Conservation (phyloP, 2,888 invertebrate genomes). For the Gymnosoma rotundatum region DNA sequence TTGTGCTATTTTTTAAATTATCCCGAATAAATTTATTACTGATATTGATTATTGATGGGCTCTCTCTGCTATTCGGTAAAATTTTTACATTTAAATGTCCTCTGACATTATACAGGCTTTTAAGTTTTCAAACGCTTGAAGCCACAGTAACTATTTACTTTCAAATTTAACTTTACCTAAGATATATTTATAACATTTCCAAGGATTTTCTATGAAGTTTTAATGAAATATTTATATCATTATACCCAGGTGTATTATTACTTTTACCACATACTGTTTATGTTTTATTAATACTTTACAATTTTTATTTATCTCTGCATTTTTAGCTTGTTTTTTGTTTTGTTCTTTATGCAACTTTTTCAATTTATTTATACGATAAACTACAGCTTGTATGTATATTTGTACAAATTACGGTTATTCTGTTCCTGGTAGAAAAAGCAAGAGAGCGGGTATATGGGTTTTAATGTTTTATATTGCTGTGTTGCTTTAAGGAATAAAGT, state of each 20-base stretch:
- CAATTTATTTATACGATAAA: constrained; percentile 53
- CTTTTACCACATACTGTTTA: constrained; percentile 52
- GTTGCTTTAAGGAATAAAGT: constrained; percentile 67
- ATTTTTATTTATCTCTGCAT: constrained; percentile 58
- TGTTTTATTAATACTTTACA: constrained; percentile 61
- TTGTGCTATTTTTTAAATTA: too few relatives aligned
- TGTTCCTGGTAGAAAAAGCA: neutral
- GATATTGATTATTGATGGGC: too few relatives aligned
- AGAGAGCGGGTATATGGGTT: neutral
- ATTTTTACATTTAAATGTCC: too few relatives aligned
- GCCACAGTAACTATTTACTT: too few relatives aligned
- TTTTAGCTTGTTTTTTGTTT: neutral
- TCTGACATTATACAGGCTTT: too few relatives aligned
- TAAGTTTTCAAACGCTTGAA: too few relatives aligned
- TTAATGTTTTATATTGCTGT: constrained; percentile 57
- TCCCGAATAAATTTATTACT: too few relatives aligned
- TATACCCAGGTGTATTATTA: constrained; percentile 35
- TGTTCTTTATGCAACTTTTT: constrained; percentile 42
- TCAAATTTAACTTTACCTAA: too few relatives aligned
- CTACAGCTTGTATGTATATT: constrained; percentile 18
- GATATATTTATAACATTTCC: neutral
- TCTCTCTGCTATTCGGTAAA: too few relatives aligned
- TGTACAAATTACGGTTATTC: neutral
- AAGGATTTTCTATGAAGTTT: neutral
- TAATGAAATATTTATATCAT: constrained; percentile 5